Conservation (phyloP, 2,113 vertebrate genomes). For the Cheirogaleus medius region DNA sequence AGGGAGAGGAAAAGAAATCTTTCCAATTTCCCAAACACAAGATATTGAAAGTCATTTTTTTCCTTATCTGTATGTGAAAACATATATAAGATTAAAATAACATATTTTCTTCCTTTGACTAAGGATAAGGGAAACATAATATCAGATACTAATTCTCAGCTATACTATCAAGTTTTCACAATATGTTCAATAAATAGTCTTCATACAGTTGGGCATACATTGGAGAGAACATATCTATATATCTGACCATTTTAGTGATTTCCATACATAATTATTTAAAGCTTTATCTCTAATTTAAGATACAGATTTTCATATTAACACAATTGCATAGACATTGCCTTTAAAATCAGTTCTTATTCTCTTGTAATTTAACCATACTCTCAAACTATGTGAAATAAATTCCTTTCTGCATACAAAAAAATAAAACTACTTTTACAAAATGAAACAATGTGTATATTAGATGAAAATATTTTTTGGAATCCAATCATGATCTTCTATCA, state of each 20-base stretch:
- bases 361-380: not conserved
- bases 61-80: not conserved
- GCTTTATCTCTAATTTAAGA: not conserved
- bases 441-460: not conserved
- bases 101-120: not conserved
- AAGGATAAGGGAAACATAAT: not conserved
- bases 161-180: not conserved
- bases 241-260: constrained; percentile 23
- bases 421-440: constrained; percentile 18
- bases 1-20: not conserved
- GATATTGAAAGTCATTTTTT: not conserved
- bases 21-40: not conserved
- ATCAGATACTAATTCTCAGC: not conserved
- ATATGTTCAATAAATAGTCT: not conserved
- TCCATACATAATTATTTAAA: not conserved
- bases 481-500: not conserved
- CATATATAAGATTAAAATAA: not conserved
- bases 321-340: not conserved
- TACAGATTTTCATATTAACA: constrained; percentile 11
- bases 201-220: not conserved
- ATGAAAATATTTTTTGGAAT: constrained; percentile 33
- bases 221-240: not conserved
- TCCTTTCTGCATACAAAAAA: not conserved
- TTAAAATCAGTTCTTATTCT: constrained; percentile 22
- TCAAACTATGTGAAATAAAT: not conserved